Evolutionary conservation across 2,888 invertebrate genomes (phyloP).

Genomic region (Hypena proboscidalis): DNA sequence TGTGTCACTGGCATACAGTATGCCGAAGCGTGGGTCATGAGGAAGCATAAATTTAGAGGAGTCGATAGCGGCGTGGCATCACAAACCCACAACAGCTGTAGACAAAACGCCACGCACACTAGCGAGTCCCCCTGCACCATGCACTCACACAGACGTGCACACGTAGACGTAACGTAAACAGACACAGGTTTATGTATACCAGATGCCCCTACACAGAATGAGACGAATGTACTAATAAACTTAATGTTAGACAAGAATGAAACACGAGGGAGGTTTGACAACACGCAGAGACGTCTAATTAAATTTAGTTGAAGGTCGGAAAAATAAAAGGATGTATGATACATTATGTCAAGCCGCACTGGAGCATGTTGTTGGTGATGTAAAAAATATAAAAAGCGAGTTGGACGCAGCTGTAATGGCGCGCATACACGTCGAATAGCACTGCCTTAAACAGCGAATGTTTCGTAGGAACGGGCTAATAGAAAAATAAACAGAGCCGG

Average conservation of each 20-base stretch:
- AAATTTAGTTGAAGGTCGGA: conserved; percentile 78
- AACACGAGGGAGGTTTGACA: conserved; percentile 69
- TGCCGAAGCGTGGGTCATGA: conserved; percentile 74
- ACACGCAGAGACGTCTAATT: conserved; percentile 78
- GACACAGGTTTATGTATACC: conserved; percentile 81
- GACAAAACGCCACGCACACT: conserved; percentile 74
- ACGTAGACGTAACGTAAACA: conserved; percentile 77
- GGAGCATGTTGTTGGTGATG: conserved; percentile 6
- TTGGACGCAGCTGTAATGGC: conserved; percentile 40
- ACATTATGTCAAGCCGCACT: conserved; percentile 44
- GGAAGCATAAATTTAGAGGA: conserved; percentile 82
- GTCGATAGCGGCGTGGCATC: conserved; percentile 68
- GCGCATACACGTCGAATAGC: conserved; percentile 43
- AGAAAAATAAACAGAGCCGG: conserved; percentile 76
- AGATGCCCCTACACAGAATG: conserved; percentile 80
- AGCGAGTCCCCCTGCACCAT: conserved; percentile 72
- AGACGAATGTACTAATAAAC: conserved; percentile 65
- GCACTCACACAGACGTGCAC: conserved; percentile 55
- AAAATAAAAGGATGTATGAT: conserved; percentile 68
- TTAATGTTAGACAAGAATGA: conserved; percentile 64
- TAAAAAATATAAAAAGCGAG: conserved; percentile 36
- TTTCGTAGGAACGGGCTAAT: conserved; percentile 69
- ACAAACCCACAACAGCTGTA: conserved; percentile 83
- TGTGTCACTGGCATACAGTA: conserved; percentile 52
- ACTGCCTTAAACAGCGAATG: conserved; percentile 64